Evolutionary conservation across 2,113 vertebrate species (phyloP).

Genomic region (Hymenochirus boettgeri): DNA sequence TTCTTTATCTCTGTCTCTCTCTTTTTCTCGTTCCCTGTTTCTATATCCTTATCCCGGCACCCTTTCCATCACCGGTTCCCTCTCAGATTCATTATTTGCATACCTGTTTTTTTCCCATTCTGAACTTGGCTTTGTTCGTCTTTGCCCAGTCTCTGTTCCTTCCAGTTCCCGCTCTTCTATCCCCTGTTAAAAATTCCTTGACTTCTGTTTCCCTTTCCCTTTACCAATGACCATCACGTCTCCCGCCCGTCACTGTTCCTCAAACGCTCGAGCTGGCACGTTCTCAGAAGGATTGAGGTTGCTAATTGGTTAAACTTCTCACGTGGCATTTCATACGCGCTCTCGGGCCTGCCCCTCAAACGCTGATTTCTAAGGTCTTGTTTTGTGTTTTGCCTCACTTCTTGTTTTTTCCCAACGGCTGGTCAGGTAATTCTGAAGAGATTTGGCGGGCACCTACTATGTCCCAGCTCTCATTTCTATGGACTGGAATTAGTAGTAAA

Average conservation of each 20-base stretch:
- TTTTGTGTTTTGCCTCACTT: conserved; percentile 76
- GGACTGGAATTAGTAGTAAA: conserved; percentile 65
- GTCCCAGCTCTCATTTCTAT: conserved; percentile 67
- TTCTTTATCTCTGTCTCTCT: conserved; percentile 61
- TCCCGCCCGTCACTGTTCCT: conserved; percentile 78
- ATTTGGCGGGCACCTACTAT: conserved; percentile 53
- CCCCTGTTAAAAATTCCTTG: conserved; percentile 73
- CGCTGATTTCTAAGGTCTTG: conserved; percentile 59
- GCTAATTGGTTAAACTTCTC: conserved; percentile 64
- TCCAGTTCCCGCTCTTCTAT: conserved; percentile 67
- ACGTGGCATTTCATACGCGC: conserved; percentile 75
- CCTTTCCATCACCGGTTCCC: conserved; percentile 51
- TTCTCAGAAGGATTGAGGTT: conserved; percentile 61
- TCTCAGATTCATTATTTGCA: conserved; percentile 58
- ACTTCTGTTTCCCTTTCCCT: conserved; percentile 64
- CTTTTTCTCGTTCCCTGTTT: conserved; percentile 54
- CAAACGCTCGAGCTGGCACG: conserved; percentile 66
- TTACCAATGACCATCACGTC: conserved; percentile 59
- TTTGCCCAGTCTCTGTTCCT: conserved; percentile 51
- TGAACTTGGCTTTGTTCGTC: conserved; percentile 52
- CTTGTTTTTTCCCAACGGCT: conserved; percentile 72
- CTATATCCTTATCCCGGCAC: conserved; percentile 42
- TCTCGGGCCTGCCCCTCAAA: conserved; percentile 70
- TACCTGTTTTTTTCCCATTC: conserved; percentile 54
- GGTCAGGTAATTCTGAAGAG: conserved; percentile 55